Conservation (phyloP, 2,113 vertebrate genomes). For the Cheirogaleus medius region DNA sequence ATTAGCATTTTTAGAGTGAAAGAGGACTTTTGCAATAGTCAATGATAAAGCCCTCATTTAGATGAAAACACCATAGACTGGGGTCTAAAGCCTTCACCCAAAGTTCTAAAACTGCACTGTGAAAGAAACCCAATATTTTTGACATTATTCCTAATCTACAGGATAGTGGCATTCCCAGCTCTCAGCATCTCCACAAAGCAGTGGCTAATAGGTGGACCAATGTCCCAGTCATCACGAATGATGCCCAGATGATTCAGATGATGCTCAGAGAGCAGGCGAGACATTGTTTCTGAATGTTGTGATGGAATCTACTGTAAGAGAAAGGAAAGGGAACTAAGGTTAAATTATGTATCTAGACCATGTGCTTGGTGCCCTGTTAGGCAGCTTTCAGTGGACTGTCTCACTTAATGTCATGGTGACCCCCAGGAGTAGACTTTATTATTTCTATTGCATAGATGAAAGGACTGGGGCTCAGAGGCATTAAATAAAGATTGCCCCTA, state of each 20-base stretch:
- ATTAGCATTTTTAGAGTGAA: neutral
- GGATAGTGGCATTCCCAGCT: too few species aligned
- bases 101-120: neutral
- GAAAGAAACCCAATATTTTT: neutral
- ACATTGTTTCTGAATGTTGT: neutral
- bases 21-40: neutral
- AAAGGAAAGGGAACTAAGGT: neutral
- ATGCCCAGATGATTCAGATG: neutral
- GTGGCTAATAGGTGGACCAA: too few species aligned
- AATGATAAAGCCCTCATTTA: neutral
- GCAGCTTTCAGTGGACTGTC: neutral
- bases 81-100: neutral
- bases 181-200: neutral
- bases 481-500: too few species aligned
- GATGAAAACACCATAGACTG: fast-evolving
- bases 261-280: neutral
- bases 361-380: neutral
- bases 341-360: neutral
- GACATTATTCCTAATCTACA: neutral
- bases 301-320: neutral
- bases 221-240: neutral
- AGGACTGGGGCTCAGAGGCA: neutral
- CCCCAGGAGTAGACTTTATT: fast-evolving
- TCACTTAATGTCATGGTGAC: neutral
- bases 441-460: neutral